Percentiles rank a stretch among this genome's conserved stretches.
Conservation (phyloP, 2,888 invertebrate genomes). For the Tyria jacobaeae region DNA sequence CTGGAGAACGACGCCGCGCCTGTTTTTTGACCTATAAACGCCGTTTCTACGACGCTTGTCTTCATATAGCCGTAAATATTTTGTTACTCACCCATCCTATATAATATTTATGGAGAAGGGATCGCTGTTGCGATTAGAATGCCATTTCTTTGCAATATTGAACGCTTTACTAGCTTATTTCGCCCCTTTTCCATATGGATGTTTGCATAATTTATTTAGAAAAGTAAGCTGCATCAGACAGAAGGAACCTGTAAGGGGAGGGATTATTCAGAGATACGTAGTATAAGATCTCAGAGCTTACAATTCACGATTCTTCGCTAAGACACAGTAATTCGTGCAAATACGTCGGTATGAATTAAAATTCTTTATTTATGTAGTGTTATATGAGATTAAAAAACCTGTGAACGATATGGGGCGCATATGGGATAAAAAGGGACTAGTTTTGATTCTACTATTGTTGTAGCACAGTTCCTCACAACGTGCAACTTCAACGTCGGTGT, state of each 20-base stretch:
- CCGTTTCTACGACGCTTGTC: constrained; percentile 49
- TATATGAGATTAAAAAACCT: not conserved
- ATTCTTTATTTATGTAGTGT: not conserved
- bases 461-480: constrained; percentile 17
- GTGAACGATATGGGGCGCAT: no score
- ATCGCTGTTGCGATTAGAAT: constrained; percentile 75
- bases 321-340: constrained; percentile 32
- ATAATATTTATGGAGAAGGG: constrained; percentile 79
- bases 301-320: constrained; percentile 31
- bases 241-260: constrained; percentile 61
- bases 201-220: constrained; percentile 72
- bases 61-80: constrained; percentile 70
- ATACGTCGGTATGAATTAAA: constrained; percentile 31
- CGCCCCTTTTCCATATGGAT: constrained; percentile 65
- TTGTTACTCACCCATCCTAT: constrained; percentile 63
- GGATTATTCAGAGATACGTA: constrained; percentile 47
- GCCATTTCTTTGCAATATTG: constrained; percentile 71
- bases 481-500: no score
- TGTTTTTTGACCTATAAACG: constrained; percentile 76
- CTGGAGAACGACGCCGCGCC: constrained; percentile 65
- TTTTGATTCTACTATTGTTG: not conserved
- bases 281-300: no score
- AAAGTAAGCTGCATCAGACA: constrained; percentile 56
- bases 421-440: no score
- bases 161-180: constrained; percentile 67